Conservation (phyloP, 2,113 vertebrate genomes). For the Larimichthys polyactis region DNA sequence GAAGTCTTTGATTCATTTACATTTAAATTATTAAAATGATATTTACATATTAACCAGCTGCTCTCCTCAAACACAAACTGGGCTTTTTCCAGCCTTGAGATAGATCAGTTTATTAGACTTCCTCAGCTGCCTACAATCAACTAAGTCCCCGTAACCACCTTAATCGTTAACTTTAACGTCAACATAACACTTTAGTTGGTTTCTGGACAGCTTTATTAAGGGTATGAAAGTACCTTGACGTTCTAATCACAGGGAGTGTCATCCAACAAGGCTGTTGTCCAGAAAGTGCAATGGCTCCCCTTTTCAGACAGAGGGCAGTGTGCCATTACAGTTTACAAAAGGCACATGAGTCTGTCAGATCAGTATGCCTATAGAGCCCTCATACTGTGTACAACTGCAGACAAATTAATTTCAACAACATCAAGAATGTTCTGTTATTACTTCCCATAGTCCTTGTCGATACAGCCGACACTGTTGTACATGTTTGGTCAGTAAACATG, state of each 20-base stretch:
- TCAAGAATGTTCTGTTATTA: conserved; percentile 17
- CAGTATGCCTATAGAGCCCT: not conserved
- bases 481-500: conserved; percentile 21
- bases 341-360: conserved; percentile 45
- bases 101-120: not conserved
- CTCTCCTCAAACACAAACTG: not conserved
- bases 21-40: conserved; percentile 41
- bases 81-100: not conserved
- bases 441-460: not conserved
- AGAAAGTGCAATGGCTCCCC: conserved; percentile 39
- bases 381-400: conserved; percentile 23
- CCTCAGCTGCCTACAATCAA: not conserved
- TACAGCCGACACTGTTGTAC: conserved; percentile 9
- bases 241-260: not conserved
- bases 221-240: conserved; percentile 4
- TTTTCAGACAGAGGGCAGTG: conserved; percentile 68
- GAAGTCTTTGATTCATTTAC: conserved; percentile 41
- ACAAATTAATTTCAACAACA: conserved; percentile 7
- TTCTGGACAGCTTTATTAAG: conserved; percentile 9
- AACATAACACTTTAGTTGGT: not conserved
- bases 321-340: conserved; percentile 54
- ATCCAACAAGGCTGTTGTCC: conserved; percentile 27
- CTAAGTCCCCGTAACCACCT: not conserved
- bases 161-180: not conserved
- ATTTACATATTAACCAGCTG: conserved; percentile 44